Base-by-base conservation (phyloP, 2,888 invertebrate species). In the Pseudococcus jackbeardsleyi region DNA sequence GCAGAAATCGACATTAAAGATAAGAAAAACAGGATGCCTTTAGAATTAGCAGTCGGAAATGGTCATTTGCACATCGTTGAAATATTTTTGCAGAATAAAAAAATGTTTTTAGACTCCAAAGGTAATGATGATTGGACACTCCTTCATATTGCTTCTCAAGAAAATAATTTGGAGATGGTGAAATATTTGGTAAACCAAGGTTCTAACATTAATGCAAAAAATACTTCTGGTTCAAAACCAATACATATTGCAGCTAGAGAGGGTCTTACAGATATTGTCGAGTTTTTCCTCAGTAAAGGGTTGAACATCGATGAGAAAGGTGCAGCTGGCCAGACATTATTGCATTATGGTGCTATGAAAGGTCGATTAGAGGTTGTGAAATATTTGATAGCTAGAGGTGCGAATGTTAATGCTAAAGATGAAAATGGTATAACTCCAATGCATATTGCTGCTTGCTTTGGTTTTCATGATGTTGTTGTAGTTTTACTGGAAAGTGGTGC, bases 121-220 rank as follows among this genome's bases (percentile, higher is more conserved):
- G 96, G 97, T 92, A 93, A 94, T 0, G 93, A 95, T 91, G 97
- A 97, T 0, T 93, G 98, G 92, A 94, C 95, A 12, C 93, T 96
- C 1, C 93, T 98, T 84, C 98, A 98, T 91, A 98, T 98, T 97
- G 97, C 97, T 0, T 95, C 96, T 39, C 98, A 98, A 92, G 93
- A 97, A 89, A 96, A 96, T n/a, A 92, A 94, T 89, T 90, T 92
- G 0, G 93, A 94, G 39, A 94, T 96, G 86, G 93, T 96, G 0
- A 92, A 93, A 89, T 92, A 93, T 89, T 91, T 97, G 88, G 91
- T 94, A 15, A 88, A 89, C 19, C 92, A 93, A 15, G 64, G 64
- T 5, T 19, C 22, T 22, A 5, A 54, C n/a, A 54, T 54, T n/a
- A 17, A 54, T 54, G 54, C 54, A 6, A 54, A n/a, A n/a, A 54